These are phyloP conservation scores for Pristionchus japonicus DNA, from an alignment of 2,888 invertebrate species.

Conservation along the genomic window DNA sequence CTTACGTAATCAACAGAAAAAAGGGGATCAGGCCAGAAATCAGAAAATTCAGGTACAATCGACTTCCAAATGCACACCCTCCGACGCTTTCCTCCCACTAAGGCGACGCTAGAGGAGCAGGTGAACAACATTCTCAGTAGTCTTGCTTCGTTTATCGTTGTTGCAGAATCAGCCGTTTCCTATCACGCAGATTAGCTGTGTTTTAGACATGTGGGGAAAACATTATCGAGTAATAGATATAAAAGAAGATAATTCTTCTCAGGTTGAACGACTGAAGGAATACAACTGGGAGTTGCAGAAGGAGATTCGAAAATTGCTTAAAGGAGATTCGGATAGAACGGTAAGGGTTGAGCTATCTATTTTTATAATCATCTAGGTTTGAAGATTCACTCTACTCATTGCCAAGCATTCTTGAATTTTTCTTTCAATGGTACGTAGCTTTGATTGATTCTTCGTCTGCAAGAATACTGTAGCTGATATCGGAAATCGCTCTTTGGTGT, in stretches of 20 bases:
- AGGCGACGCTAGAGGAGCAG: not conserved
- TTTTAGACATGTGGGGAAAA: not conserved
- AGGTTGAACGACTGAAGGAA: slow-evolving; percentile 4
- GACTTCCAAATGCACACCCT: not conserved
- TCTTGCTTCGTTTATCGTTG: not conserved
- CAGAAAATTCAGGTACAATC: slow-evolving; percentile 17
- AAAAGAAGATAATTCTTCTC: not conserved
- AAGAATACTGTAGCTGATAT: too few relatives aligned
- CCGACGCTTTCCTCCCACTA: slow-evolving; percentile 8
- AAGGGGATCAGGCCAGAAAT: too few relatives aligned
- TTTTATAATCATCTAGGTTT: too few relatives aligned
- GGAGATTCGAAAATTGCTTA: not conserved
- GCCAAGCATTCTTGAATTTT: too few relatives aligned
- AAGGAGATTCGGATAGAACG: slow-evolving; percentile 18
- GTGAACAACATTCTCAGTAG: not conserved
- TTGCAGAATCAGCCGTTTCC: not conserved
- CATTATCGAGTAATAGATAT: not conserved
- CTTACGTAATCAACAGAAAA: too few relatives aligned
- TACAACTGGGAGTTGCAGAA: not conserved
- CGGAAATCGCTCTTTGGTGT: not conserved
- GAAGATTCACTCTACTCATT: too few relatives aligned
- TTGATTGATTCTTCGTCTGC: too few relatives aligned
- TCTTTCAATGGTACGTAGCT: too few relatives aligned
- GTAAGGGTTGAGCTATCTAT: not conserved
- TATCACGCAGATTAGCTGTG: too few relatives aligned